Percentiles rank a stretch among this genome's conserved stretches.
phyloP scores from a whole-genome alignment of 2,888 invertebrate genomes.

The Mellilla xanthometata region DNA sequence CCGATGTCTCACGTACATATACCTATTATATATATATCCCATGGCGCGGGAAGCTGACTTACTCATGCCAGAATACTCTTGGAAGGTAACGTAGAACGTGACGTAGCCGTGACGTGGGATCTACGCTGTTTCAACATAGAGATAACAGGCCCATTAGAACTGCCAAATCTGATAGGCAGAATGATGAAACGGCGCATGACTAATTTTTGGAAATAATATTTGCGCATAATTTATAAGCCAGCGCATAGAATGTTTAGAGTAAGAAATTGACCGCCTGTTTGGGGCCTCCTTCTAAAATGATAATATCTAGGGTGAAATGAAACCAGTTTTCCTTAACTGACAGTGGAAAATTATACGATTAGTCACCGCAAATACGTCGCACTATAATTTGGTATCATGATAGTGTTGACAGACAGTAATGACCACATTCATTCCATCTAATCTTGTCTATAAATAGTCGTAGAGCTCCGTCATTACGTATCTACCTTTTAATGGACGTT shows the following conservation, averaged over 20 bases:
- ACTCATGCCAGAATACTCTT: constrained; percentile 21
- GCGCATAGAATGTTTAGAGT: no score
- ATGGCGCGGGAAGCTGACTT: constrained; percentile 6
- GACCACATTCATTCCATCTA: constrained; percentile 14
- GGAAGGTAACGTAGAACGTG: constrained; percentile 16
- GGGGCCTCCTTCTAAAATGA: no score
- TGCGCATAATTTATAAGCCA: no score
- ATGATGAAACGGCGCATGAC: constrained; percentile 12
- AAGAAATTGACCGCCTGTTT: no score
- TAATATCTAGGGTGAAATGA: not conserved
- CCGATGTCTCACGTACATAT: constrained; percentile 12
- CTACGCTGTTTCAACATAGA: not conserved
- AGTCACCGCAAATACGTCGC: not conserved
- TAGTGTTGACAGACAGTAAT: constrained; percentile 12
- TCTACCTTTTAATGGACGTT: no score
- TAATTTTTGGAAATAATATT: not conserved
- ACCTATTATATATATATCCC: not conserved
- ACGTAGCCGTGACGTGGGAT: constrained; percentile 14
- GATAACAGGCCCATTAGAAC: not conserved
- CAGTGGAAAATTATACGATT: constrained; percentile 7
- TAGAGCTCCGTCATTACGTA: no score
- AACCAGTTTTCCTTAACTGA: constrained; percentile 7
- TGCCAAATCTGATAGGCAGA: constrained; percentile 9
- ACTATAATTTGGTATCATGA: constrained; percentile 13
- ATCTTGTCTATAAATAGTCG: constrained; percentile 11